Evolutionary conservation across 2,113 vertebrate genomes (phyloP), one percentile per base, ranked within the genome.

Genomic region (Oreochromis tanganicae): DNA sequence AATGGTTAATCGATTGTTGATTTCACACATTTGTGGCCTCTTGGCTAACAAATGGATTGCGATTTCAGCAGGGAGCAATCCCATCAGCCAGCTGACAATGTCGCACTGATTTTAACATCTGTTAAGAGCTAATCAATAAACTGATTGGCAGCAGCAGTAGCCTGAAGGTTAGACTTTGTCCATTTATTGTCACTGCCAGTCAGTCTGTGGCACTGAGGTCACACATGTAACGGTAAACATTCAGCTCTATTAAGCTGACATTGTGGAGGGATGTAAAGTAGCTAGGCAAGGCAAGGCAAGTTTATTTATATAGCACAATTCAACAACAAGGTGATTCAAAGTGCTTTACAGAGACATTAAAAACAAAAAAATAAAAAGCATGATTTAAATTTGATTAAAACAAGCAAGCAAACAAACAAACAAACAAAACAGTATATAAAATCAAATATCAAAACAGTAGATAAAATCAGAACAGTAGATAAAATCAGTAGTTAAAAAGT

Each of bases 101-200:
- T 89, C 56, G 86, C 88, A 90, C 54, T 89, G 85, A 86, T 86
- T 81, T 86, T 46, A 92, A 86, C 80, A 75, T 85, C 87, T 56
- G 79, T 83, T 92, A 88, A 90, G 78, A 66, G 84, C 73, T 17
- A 50, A 93, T 95, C 94, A 90, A 93, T 94, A 92, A 80, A 87
- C 27, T 24, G 87, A 92, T 88, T 73, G 84, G 85, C 24, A 63
- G 83, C 24, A 75, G 46, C 55, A 9, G 32, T 34, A 9, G 83
- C 86, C 87, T 66, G 54, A 84, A 84, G 87, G 83, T 90, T 81
- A 55, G 81, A 87, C 86, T 86, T 80, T 10, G 11, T 80, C 12
- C 8, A 24, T 81, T 94, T 87, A 86, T 91, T 93, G 82, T 90
- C 85, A 63, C 29, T 38, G 43, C 27, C 21, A 32, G 50, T 85